These are phyloP conservation scores for Nomada fabriciana DNA, from an alignment of 2,888 invertebrate species.

Conservation along the genomic window DNA sequence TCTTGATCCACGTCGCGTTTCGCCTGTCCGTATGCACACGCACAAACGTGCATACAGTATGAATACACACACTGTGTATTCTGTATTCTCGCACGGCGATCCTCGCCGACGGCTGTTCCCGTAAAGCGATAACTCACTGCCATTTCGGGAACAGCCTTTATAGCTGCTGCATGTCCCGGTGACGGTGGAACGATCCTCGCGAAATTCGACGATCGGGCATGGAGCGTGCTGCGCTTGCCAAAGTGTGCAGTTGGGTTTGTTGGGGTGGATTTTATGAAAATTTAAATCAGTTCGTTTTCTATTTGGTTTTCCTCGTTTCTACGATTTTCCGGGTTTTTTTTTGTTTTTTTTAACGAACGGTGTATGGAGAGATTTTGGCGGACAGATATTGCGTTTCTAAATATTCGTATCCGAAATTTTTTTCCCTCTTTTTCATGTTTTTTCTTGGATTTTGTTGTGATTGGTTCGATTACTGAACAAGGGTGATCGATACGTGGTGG, in stretches of 20 bases:
- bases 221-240: neutral
- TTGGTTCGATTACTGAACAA: too few species aligned
- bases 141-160: conserved; percentile 45
- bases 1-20: conserved; percentile 54
- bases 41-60: neutral
- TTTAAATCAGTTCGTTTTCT: too few species aligned
- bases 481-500: too few species aligned
- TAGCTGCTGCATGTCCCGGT: neutral
- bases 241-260: neutral
- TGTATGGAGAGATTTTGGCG: too few species aligned
- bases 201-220: conserved; percentile 15
- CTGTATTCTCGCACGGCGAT: conserved; percentile 17
- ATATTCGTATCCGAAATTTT: too few species aligned
- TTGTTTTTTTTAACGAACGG: too few species aligned
- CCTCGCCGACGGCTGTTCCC: conserved; percentile 42
- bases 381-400: too few species aligned
- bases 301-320: too few species aligned
- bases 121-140: conserved; percentile 70
- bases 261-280: too few species aligned
- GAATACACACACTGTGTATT: neutral
- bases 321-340: too few species aligned
- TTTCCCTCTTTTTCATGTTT: too few species aligned
- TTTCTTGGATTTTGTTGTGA: too few species aligned
- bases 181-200: conserved; percentile 1
- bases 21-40: neutral